Evolutionary conservation across 2,888 invertebrate species (phyloP).

Genomic region (Synanthedon andrenaeformis): DNA sequence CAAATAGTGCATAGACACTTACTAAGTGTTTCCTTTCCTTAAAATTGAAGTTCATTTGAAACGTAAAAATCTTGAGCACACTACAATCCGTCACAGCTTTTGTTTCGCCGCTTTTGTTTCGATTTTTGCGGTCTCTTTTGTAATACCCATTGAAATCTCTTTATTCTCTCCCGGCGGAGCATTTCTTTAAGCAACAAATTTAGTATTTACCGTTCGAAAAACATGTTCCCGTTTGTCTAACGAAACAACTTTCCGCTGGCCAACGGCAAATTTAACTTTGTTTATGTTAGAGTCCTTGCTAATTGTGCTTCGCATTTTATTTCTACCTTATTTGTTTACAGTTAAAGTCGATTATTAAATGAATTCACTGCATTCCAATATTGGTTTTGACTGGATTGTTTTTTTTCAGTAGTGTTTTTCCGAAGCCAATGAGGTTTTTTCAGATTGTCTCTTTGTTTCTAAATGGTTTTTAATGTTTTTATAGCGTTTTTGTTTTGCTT

Average conservation of each 20-base stretch:
- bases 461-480: not conserved
- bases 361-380: not conserved
- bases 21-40: too few relatives aligned
- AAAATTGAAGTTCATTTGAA: too few relatives aligned
- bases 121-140: conserved; percentile 44
- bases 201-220: conserved; percentile 11
- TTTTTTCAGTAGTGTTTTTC: not conserved
- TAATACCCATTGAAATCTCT: conserved; percentile 35
- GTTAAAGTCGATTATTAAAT: not conserved
- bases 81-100: conserved; percentile 26
- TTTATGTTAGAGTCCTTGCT: not conserved
- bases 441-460: not conserved
- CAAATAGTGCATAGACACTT: too few relatives aligned
- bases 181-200: conserved; percentile 21
- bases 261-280: not conserved
- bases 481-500: not conserved
- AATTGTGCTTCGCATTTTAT: not conserved
- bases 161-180: conserved; percentile 31
- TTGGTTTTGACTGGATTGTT: not conserved
- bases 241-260: not conserved
- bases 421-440: not conserved
- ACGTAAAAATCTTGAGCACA: conserved; percentile 1
- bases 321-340: not conserved
- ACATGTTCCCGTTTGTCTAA: not conserved
- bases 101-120: conserved; percentile 38